Evolutionary conservation across 2,888 invertebrate genomes (phyloP).

Genomic region (Drosophila borealis): DNA sequence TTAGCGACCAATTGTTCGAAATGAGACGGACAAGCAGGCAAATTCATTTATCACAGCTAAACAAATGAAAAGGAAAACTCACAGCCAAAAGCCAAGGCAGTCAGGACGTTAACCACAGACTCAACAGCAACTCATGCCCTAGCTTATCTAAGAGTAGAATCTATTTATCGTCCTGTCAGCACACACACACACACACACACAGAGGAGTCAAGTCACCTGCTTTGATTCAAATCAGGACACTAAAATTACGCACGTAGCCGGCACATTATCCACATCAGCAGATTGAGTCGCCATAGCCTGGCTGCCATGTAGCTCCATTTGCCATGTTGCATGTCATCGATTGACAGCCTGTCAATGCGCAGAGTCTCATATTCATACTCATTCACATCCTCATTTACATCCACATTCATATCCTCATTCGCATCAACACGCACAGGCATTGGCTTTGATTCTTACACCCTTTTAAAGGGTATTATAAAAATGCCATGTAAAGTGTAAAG

Average conservation of each 20-base stretch:
- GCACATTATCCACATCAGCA: conserved; percentile 43
- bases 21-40: conserved; percentile 12
- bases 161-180: conserved; percentile 6
- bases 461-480: too few species aligned
- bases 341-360: conserved; percentile 50
- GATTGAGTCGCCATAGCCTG: conserved; percentile 33
- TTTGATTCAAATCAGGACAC: conserved; percentile 3
- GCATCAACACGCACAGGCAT: background rate
- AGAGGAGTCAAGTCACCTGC: background rate
- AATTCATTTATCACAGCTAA: conserved; percentile 45
- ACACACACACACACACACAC: conserved; percentile 1
- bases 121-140: conserved; percentile 7
- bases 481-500: too few species aligned
- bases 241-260: conserved; percentile 45
- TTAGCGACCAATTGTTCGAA: conserved; percentile 25
- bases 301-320: conserved; percentile 20
- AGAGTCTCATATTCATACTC: conserved; percentile 10
- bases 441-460: conserved; percentile 5
- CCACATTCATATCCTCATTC: background rate
- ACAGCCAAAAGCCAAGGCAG: background rate
- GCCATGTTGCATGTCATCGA: conserved; percentile 39
- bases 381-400: background rate
- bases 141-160: conserved; percentile 7
- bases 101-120: conserved; percentile 12
- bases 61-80: background rate